Evolutionary conservation across 92 coral and sea anemone species (phyloP), one percentile per base, ranked within the genome.

Genomic region (Phymanthus crucifer): DNA sequence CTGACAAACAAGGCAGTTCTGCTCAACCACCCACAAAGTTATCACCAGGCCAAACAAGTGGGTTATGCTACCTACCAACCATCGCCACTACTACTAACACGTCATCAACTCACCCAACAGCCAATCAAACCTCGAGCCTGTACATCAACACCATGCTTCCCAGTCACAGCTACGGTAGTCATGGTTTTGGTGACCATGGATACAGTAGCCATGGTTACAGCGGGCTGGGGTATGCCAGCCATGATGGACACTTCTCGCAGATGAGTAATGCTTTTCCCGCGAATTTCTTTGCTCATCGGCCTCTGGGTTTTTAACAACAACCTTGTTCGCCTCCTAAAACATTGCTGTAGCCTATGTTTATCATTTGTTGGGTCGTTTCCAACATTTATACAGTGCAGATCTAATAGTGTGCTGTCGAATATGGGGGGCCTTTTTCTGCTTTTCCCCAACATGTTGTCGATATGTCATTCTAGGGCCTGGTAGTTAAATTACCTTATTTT

Each of bases 151-250:
- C 52, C 50, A 36, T 45, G 50, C 18, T 24, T 23, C 48, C 75
- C 46, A 71, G 36, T 35, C 56, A 40, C 40, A 31, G 52, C 5
- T 71, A 40, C 54, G 24, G 16, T 71, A 71, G 52, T 34, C 52
- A 71, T 71, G 57, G 75, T 36, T 71, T 14, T 57, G 34, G 56
- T 71, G 40, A 6, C 50, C 52, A 38, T 70, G 24, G 74, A 17
- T 14, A 70, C 23, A 45, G 75, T 40, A 71, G 16, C 48, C 40
- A 47, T 74, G 78, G 64, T 73, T 73, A 36, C 58, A 19, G 64
- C 7, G 11, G 73, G 29, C 47, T 61, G 27, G 68, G 17, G 7
- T 61, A 29, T 27, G 68, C 17, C 33, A 61, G 34, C 34, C 36
- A 29, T 61, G 35, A 61, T 24, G 68, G 68, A 10, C 68, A 13